Percentiles rank a stretch among this genome's conserved stretches.
These are phyloP conservation scores for Periparus ater DNA, from an alignment of 2,797 vertebrate species.

Conservation along the genomic window DNA sequence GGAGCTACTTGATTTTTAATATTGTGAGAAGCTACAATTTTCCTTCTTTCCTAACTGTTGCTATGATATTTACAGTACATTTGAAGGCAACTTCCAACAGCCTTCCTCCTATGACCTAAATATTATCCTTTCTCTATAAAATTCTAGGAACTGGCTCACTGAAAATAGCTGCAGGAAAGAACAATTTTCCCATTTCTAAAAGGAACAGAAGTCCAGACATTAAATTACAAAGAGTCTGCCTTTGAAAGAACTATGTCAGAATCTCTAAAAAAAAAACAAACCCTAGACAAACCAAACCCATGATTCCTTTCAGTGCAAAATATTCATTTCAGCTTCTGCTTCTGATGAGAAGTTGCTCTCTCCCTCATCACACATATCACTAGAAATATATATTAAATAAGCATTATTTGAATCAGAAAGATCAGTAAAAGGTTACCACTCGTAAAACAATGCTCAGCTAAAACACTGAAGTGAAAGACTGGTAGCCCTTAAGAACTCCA, in stretches of 20 bases:
- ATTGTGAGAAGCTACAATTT: neutral
- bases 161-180: slow-evolving; percentile 66
- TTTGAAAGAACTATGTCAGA: neutral
- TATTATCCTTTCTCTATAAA: slow-evolving; percentile 69
- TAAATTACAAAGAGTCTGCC: slow-evolving; percentile 14
- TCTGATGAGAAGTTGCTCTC: neutral
- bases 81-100: slow-evolving; percentile 54
- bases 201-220: neutral
- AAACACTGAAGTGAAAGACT: neutral
- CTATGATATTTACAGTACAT: slow-evolving; percentile 62
- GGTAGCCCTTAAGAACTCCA: neutral
- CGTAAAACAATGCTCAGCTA: neutral
- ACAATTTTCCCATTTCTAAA: neutral
- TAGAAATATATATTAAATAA: neutral
- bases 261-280: neutral
- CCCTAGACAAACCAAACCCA: neutral
- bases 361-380: neutral
- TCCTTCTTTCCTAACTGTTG: slow-evolving; percentile 32
- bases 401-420: neutral
- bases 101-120: slow-evolving; percentile 67
- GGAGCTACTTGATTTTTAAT: neutral
- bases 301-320: neutral
- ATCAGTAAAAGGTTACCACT: neutral
- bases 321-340: neutral
- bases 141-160: slow-evolving; percentile 52